A percentile compares a stretch with the other conserved stretches of the same genome.
phyloP scores from a whole-genome alignment of 2,113 vertebrate species.

The Anser brachyrhynchus region DNA sequence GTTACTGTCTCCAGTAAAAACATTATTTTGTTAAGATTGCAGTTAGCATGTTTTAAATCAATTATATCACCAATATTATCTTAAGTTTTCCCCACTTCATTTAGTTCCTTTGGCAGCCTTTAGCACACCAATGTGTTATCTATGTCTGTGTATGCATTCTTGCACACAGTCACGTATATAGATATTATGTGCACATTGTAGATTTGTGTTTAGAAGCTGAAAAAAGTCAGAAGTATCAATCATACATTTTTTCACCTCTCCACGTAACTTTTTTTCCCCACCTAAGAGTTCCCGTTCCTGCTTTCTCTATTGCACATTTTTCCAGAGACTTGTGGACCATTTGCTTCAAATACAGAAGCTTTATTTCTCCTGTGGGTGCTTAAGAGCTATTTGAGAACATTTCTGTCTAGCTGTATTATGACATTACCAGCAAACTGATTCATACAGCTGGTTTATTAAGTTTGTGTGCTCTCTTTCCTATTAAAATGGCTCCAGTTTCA shows the following conservation, averaged over 20 bases:
- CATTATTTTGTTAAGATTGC: neutral
- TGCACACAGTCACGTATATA: neutral
- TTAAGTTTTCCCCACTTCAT: accelerated
- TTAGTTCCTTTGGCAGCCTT: neutral
- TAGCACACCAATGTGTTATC: neutral
- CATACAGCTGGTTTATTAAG: neutral
- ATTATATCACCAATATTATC: neutral
- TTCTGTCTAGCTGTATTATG: neutral
- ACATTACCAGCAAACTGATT: conserved; percentile 10
- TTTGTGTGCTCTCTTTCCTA: neutral
- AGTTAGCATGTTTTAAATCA: neutral
- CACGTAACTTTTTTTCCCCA: neutral
- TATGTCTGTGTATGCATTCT: neutral
- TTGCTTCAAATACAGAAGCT: neutral
- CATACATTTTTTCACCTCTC: neutral
- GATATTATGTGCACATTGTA: accelerated
- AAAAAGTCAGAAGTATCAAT: neutral
- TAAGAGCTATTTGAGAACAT: neutral
- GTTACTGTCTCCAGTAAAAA: neutral
- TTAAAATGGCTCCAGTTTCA: neutral
- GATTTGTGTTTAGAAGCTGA: neutral
- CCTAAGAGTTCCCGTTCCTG: neutral
- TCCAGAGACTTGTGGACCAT: neutral
- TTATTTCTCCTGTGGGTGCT: conserved; percentile 15
- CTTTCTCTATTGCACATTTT: neutral